phyloP scores from a whole-genome alignment of 2,113 vertebrate genomes.

The Scopus umbretta region DNA sequence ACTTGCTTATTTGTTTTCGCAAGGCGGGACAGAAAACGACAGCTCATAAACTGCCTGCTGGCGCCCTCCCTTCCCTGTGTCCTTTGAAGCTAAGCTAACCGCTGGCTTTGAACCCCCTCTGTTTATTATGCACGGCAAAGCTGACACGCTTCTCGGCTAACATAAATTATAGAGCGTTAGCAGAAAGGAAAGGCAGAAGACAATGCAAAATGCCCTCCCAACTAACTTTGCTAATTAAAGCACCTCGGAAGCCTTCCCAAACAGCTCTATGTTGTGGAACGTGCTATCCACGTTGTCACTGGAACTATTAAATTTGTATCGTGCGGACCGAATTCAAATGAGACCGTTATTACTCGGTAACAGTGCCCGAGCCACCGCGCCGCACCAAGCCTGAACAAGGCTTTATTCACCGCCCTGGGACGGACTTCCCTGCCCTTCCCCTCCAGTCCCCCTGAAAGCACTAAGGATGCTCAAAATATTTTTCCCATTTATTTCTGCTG shows the following conservation, averaged over 20 bases:
- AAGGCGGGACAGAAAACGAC: neutral
- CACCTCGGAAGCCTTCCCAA: slow-evolving; percentile 2
- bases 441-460: neutral
- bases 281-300: neutral
- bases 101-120: neutral
- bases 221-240: slow-evolving; percentile 58
- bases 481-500: neutral
- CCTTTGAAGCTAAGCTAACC: neutral
- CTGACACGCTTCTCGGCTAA: neutral
- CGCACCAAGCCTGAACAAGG: neutral
- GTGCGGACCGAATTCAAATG: slow-evolving; percentile 1
- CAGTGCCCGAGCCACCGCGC: neutral
- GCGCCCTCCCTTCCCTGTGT: neutral
- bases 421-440: accelerated
- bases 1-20: neutral
- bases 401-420: neutral
- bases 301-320: neutral
- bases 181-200: neutral
- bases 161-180: neutral
- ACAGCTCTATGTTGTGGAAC: neutral
- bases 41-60: neutral
- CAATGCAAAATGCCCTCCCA: neutral
- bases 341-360: neutral
- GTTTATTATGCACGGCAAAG: neutral
- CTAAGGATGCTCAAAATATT: neutral